Evolutionary conservation across 2,888 invertebrate species (phyloP).

Genomic region (Nemotelus nigrinus): DNA sequence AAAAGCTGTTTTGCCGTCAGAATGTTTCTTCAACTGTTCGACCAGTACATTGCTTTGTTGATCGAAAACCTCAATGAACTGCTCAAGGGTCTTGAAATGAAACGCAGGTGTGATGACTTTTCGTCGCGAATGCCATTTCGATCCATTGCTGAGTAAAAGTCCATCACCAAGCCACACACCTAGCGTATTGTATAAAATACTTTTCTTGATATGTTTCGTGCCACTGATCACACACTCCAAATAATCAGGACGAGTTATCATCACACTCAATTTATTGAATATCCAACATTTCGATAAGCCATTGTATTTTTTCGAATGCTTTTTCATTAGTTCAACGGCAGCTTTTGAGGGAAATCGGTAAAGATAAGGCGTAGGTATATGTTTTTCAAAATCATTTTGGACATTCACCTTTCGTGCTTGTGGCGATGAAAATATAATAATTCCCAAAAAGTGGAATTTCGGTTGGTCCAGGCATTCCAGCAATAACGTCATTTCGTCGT

Average conservation of each 20-base stretch:
- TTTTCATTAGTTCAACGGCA: no score
- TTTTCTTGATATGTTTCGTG: constrained; percentile 58
- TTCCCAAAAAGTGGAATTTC: constrained; percentile 29
- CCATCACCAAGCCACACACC: constrained; percentile 60
- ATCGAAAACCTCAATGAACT: constrained; percentile 77
- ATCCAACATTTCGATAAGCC: constrained; percentile 24
- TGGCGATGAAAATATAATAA: background rate
- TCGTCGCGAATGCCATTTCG: constrained; percentile 74
- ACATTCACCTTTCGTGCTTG: constrained; percentile 16
- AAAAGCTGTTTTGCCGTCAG: constrained; percentile 63
- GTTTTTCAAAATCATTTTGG: background rate
- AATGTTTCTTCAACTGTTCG: constrained; percentile 66
- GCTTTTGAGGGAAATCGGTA: no score
- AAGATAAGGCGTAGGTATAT: no score
- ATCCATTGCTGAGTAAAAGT: constrained; percentile 58
- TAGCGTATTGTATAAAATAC: constrained; percentile 57
- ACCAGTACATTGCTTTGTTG: constrained; percentile 70
- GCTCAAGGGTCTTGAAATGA: constrained; percentile 80
- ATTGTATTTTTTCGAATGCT: background rate
- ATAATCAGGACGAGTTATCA: constrained; percentile 12
- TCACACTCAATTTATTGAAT: constrained; percentile 9
- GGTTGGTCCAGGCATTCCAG: constrained; percentile 27
- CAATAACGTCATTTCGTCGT: constrained; percentile 15
- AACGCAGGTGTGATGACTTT: constrained; percentile 82
- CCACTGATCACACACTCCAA: constrained; percentile 49